Evolutionary conservation across 2,888 invertebrate genomes (phyloP).

Genomic region (Labia minor): DNA sequence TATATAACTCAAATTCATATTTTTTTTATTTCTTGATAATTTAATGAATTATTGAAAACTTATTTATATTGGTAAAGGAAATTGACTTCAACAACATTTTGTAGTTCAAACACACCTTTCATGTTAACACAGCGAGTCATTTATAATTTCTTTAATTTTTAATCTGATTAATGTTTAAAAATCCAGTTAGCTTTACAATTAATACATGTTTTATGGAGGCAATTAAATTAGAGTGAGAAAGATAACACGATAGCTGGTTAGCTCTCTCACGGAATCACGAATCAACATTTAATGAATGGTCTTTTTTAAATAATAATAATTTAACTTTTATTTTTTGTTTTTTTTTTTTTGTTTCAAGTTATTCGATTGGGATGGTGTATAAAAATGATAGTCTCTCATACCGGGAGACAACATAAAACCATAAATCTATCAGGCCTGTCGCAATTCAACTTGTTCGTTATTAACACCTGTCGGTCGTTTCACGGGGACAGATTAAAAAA

Average conservation of each 20-base stretch:
- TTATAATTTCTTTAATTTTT: conserved; percentile 7
- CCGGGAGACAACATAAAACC: neutral
- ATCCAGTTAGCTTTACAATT: conserved; percentile 13
- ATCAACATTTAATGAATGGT: conserved; percentile 3
- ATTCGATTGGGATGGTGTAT: no score
- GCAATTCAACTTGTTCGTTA: neutral
- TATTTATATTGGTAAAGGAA: neutral
- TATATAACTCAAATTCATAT: neutral
- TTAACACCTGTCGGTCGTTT: neutral
- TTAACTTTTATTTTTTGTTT: neutral
- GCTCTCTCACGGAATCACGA: conserved; percentile 9
- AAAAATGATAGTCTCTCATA: neutral
- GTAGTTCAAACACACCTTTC: conserved; percentile 13
- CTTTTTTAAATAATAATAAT: conserved; percentile 8
- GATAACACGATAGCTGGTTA: conserved; percentile 13
- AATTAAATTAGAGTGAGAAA: conserved; percentile 13
- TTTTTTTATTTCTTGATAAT: neutral
- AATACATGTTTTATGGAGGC: conserved; percentile 2
- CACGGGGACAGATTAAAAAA: neutral
- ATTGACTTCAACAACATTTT: conserved; percentile 5
- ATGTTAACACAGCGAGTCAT: neutral
- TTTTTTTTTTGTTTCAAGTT: neutral
- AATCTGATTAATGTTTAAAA: conserved; percentile 13
- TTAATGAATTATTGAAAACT: neutral
- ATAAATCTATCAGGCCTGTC: conserved; percentile 7